Evolutionary conservation across 2,888 invertebrate genomes (phyloP).

Genomic region (Volucella inanis): DNA sequence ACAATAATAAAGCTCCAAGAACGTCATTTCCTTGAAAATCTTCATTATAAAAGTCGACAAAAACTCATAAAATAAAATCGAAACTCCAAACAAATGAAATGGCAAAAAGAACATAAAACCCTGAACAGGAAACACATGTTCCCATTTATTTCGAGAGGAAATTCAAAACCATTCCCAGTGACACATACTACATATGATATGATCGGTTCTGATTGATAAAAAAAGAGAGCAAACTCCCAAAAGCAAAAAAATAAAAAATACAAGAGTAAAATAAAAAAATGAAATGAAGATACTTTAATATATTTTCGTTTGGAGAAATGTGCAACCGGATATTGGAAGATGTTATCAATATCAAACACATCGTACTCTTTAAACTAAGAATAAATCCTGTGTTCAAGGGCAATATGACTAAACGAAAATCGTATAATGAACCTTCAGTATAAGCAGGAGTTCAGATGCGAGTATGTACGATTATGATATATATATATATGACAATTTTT

Average conservation of each 20-base stretch:
- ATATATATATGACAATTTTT: too few species aligned
- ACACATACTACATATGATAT: slow-evolving; percentile 64
- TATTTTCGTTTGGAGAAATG: slow-evolving; percentile 38
- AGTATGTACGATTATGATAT: too few species aligned
- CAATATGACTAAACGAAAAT: too few species aligned
- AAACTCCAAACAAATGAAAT: slow-evolving; percentile 10
- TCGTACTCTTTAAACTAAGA: slow-evolving; percentile 28
- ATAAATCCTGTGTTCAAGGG: slow-evolving; percentile 4
- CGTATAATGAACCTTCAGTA: too few species aligned
- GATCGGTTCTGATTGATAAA: slow-evolving; percentile 67
- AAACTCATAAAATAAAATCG: neutral
- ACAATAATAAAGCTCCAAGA: neutral
- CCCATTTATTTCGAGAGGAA: slow-evolving; percentile 68
- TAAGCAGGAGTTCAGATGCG: too few species aligned
- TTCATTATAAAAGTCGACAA: neutral
- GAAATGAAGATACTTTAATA: slow-evolving; percentile 46
- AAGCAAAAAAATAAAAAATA: slow-evolving; percentile 6
- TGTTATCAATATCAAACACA: slow-evolving; percentile 57
- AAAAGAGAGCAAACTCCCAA: slow-evolving; percentile 9
- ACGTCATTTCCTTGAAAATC: slow-evolving; percentile 34
- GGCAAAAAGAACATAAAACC: slow-evolving; percentile 58
- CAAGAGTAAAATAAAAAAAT: neutral
- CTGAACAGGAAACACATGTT: slow-evolving; percentile 68
- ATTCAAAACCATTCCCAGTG: slow-evolving; percentile 65
- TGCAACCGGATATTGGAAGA: slow-evolving; percentile 69